Evolutionary conservation across 2,113 vertebrate genomes (phyloP).

Genomic region (Percina caprodes): DNA sequence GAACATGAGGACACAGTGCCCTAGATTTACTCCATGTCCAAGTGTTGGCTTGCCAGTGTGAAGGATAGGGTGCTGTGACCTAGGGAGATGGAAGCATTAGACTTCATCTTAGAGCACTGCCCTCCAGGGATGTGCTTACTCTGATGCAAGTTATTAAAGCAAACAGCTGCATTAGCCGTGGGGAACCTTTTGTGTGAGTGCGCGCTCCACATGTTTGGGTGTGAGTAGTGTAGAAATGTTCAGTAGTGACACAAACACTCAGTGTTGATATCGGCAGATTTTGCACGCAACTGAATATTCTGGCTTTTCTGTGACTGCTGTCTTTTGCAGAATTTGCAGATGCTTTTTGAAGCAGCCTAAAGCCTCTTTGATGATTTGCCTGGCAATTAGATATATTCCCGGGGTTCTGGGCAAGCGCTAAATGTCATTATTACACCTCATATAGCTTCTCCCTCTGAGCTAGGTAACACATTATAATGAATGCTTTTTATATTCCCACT

Average conservation of each 20-base stretch:
- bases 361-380: constrained; percentile 41
- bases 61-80: constrained; percentile 60
- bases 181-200: constrained; percentile 48
- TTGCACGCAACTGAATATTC: constrained; percentile 5
- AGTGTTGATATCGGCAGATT: constrained; percentile 16
- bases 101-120: constrained; percentile 48
- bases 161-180: constrained; percentile 69
- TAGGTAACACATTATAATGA: constrained; percentile 68
- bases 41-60: constrained; percentile 50
- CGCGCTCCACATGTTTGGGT: constrained; percentile 42
- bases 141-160: constrained; percentile 76
- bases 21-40: constrained; percentile 64
- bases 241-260: constrained; percentile 43
- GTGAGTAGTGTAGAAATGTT: constrained; percentile 36
- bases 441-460: constrained; percentile 46
- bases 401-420: constrained; percentile 13
- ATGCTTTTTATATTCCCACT: constrained; percentile 33
- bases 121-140: constrained; percentile 70
- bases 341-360: constrained; percentile 9
- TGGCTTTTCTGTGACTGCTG: constrained; percentile 6
- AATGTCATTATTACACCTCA: constrained; percentile 61
- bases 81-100: constrained; percentile 49
- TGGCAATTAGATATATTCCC: constrained; percentile 53
- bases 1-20: constrained; percentile 49
- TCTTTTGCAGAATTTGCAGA: constrained; percentile 11